Percentiles rank a stretch among this genome's conserved stretches.
Conservation (phyloP, 2,113 vertebrate species). For the Piprites chloris region DNA sequence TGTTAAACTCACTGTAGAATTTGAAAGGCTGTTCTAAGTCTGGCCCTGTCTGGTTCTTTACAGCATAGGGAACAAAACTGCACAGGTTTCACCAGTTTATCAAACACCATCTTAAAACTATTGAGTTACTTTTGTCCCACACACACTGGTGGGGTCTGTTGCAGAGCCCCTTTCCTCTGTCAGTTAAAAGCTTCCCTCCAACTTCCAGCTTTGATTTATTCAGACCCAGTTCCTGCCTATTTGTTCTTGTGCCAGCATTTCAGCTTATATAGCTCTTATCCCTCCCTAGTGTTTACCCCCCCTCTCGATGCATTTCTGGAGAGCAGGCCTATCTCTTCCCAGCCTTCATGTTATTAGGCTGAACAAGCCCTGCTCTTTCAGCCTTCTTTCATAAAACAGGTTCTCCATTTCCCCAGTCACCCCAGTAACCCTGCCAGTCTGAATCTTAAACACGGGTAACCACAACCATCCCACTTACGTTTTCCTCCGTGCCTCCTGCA, state of each 20-base stretch:
- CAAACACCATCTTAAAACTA: background rate
- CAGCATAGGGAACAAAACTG: background rate
- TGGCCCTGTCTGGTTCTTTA: background rate
- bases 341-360: slow-evolving; percentile 57
- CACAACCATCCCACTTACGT: background rate
- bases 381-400: slow-evolving; percentile 31
- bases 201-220: slow-evolving; percentile 61
- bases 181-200: slow-evolving; percentile 37
- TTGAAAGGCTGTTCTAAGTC: background rate
- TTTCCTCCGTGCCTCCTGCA: background rate
- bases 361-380: slow-evolving; percentile 59
- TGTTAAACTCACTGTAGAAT: background rate
- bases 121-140: background rate
- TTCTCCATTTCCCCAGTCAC: slow-evolving; percentile 50
- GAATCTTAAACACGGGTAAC: slow-evolving; percentile 22
- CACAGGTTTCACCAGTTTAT: background rate
- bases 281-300: slow-evolving; percentile 53
- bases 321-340: slow-evolving; percentile 57
- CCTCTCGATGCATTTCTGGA: slow-evolving; percentile 28
- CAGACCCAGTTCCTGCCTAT: slow-evolving; percentile 55
- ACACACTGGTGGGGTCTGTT: background rate
- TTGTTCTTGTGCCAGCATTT: slow-evolving; percentile 67
- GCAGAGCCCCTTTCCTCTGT: background rate
- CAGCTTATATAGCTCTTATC: slow-evolving; percentile 67
- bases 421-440: slow-evolving; percentile 21